phyloP scores from a whole-genome alignment of 2,888 invertebrate genomes.

The Acrobasis suavella region DNA sequence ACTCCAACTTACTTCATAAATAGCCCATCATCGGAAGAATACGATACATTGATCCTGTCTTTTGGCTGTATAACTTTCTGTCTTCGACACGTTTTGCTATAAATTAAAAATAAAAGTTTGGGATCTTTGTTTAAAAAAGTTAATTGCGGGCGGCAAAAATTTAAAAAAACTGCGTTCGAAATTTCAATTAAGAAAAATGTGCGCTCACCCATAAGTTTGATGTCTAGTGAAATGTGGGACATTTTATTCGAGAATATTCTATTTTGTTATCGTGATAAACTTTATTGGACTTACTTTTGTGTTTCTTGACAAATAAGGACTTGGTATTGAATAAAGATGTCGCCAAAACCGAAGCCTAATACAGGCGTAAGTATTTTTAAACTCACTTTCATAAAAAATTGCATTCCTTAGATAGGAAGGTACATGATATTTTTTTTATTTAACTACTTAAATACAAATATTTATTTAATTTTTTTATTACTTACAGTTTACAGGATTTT shows the following conservation, averaged over 20 bases:
- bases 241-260: conserved; percentile 53
- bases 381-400: too few species aligned
- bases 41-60: conserved; percentile 49
- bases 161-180: not conserved
- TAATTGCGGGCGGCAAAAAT: conserved; percentile 1
- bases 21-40: conserved; percentile 49
- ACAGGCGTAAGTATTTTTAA: conserved; percentile 39
- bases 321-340: conserved; percentile 47
- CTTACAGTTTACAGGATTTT: too few species aligned
- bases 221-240: conserved; percentile 55
- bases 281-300: conserved; percentile 58
- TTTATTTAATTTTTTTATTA: too few species aligned
- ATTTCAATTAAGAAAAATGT: conserved; percentile 34
- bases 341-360: conserved; percentile 60
- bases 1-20: conserved; percentile 61
- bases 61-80: conserved; percentile 27
- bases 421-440: too few species aligned
- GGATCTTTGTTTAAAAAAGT: conserved; percentile 24
- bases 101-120: conserved; percentile 24
- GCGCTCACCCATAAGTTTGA: conserved; percentile 34
- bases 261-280: conserved; percentile 46
- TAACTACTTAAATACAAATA: too few species aligned
- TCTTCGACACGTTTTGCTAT: conserved; percentile 24
- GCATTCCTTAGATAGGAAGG: too few species aligned
- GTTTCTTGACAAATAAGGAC: conserved; percentile 57